A percentile compares a stretch with the other conserved stretches of the same genome.
Evolutionary conservation across 2,888 invertebrate genomes (phyloP).

Genomic region (Amphipyra tragopoginis): DNA sequence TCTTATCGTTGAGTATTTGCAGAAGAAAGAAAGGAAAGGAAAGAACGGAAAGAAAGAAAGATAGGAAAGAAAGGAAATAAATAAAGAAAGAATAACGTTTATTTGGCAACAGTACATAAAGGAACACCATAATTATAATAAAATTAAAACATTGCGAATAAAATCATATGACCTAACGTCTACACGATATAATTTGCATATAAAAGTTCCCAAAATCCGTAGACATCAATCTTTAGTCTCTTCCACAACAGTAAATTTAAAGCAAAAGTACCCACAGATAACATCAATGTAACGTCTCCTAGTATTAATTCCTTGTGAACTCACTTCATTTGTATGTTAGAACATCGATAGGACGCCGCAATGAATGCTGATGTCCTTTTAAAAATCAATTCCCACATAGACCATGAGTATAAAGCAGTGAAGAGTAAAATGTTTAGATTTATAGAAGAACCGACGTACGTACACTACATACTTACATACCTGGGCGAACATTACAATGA

Average conservation of each 20-base stretch:
- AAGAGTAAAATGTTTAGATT: slow-evolving; percentile 39
- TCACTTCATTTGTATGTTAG: slow-evolving; percentile 57
- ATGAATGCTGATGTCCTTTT: slow-evolving; percentile 59
- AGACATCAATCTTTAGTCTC: slow-evolving; percentile 20
- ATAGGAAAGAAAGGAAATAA: too few relatives aligned
- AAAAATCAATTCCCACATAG: slow-evolving; percentile 58
- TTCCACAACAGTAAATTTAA: slow-evolving; percentile 29
- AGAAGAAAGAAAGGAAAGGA: too few relatives aligned
- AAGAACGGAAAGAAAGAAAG: too few relatives aligned
- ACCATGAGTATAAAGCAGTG: slow-evolving; percentile 20
- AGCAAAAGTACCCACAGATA: slow-evolving; percentile 29
- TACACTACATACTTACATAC: slow-evolving; percentile 26
- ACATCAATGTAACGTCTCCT: slow-evolving; percentile 25
- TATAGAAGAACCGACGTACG: slow-evolving; percentile 28
- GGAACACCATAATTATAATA: too few relatives aligned
- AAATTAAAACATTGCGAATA: not conserved
- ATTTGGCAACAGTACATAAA: too few relatives aligned
- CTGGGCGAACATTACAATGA: slow-evolving; percentile 23
- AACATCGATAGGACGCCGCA: slow-evolving; percentile 27
- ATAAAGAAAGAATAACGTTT: too few relatives aligned
- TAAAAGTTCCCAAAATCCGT: slow-evolving; percentile 23
- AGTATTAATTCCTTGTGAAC: slow-evolving; percentile 25
- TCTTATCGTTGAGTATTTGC: too few relatives aligned
- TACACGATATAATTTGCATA: slow-evolving; percentile 26
- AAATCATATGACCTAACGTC: slow-evolving; percentile 10